Evolutionary conservation across 2,888 invertebrate species (phyloP), one percentile per base, ranked within the genome.

Genomic region (Scaptomyza polygonia): DNA sequence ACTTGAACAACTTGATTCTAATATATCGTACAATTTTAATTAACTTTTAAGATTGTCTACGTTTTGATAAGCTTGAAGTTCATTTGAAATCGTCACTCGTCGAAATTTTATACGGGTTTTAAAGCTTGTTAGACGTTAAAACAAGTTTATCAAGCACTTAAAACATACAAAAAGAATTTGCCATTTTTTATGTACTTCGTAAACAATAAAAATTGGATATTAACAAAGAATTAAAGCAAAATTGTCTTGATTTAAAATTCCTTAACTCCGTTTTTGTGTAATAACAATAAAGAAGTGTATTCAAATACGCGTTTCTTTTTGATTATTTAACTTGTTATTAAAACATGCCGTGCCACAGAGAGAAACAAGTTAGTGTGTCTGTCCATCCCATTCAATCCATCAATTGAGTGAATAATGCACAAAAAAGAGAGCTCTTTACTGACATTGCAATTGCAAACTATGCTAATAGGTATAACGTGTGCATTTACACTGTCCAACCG

Each of bases 21-120:
- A 3, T 5, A 25, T 25, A 25, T 25, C 5, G 4, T 25, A 5
- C 25, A 25, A 5, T 5, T 25, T 0, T 5, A 25, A 25, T 25
- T 5, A 25, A 25, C 5, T 25, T 25, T 5, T 25, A 25, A 3
- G 5, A 25, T 25, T 25, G 5, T 25, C 25, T 25, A 4, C 25
- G 25, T 5, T 5, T 25, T 25, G 25, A 25, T 25, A 0, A 25
- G 25, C 25, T 25, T 25, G 25, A 25, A 68, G 45, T 66, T 67
- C 55, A 39, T 27, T 27, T 27, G 7, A n/a, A 27, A 27, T 27
- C 27, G 27, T 7, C 7, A 27, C 5, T 7, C 27, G 7, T 27
- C 4, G 27, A 27, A 5, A 27, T 27, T 27, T 5, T 3, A 6
- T 27, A 27, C 5, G 3, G 7, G 27, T 7, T 27, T 27, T 27